A percentile compares a stretch with the other conserved stretches of the same genome.
phyloP scores from a whole-genome alignment of 2,113 vertebrate genomes.

The Chlorodrepanis virens region DNA sequence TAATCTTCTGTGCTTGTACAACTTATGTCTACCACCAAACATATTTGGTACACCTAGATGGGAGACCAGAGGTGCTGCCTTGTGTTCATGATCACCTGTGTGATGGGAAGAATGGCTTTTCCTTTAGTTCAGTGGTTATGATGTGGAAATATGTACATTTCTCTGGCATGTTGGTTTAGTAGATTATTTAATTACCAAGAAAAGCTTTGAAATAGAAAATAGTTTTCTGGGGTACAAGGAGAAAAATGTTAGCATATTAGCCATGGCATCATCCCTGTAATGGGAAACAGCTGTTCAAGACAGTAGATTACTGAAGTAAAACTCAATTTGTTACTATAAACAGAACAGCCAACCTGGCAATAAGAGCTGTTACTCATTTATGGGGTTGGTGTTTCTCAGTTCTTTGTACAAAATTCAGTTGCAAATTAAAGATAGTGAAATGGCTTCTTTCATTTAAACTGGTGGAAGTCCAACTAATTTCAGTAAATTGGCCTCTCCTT shows the following conservation, averaged over 20 bases:
- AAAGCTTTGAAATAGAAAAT: background rate
- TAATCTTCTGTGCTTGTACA: background rate
- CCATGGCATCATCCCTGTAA: constrained; percentile 40
- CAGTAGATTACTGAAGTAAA: constrained; percentile 32
- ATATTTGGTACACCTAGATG: background rate
- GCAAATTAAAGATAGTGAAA: constrained; percentile 14
- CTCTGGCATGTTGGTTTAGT: background rate
- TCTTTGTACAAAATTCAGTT: constrained; percentile 59
- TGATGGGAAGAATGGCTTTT: background rate
- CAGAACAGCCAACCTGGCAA: constrained; percentile 51
- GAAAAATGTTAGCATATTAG: constrained; percentile 29
- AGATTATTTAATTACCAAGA: background rate
- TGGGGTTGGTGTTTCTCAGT: background rate
- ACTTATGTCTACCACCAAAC: background rate
- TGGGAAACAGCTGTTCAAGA: constrained; percentile 11
- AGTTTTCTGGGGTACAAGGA: background rate
- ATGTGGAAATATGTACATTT: background rate
- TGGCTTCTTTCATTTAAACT: constrained; percentile 33
- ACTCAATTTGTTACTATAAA: constrained; percentile 57
- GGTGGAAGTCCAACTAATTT: constrained; percentile 56
- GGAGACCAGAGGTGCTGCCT: background rate
- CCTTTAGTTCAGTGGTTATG: background rate
- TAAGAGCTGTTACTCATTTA: constrained; percentile 30
- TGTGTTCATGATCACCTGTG: background rate
- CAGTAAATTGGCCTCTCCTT: constrained; percentile 35